phyloP scores from a whole-genome alignment of 2,888 invertebrate species.

The Trichopoda pennipes region DNA sequence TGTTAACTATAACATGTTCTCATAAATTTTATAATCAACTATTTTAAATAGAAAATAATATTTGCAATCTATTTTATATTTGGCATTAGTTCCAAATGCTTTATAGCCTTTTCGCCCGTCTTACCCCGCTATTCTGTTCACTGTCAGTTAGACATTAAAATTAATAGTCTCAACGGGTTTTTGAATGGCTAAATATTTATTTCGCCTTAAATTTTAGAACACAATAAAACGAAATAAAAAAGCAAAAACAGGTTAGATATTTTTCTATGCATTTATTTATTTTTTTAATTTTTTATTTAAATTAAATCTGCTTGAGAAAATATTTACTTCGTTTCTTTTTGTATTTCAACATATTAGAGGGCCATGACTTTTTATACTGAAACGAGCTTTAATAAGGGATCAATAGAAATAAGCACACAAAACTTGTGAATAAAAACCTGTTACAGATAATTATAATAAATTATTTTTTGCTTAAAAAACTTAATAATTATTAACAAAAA shows the following conservation, averaged over 20 bases:
- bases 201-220: neutral
- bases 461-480: constrained; percentile 1
- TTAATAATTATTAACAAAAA: neutral
- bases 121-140: neutral
- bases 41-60: neutral
- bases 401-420: neutral
- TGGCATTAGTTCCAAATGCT: neutral
- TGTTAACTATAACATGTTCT: neutral
- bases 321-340: constrained; percentile 4
- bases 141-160: constrained; percentile 53
- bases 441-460: constrained; percentile 30
- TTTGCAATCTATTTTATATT: neutral
- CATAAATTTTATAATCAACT: neutral
- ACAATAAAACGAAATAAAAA: neutral
- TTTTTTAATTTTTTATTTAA: constrained; percentile 30
- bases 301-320: constrained; percentile 21
- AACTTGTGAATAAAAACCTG: constrained; percentile 1
- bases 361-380: constrained; percentile 49
- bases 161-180: constrained; percentile 65
- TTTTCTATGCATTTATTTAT: constrained; percentile 25
- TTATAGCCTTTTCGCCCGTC: neutral
- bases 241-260: constrained; percentile 32
- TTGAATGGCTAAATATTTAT: constrained; percentile 50
- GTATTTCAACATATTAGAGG: neutral
- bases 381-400: constrained; percentile 13